Base-by-base conservation (phyloP, 2,888 invertebrate species). In the Philhelius pedissequus region DNA sequence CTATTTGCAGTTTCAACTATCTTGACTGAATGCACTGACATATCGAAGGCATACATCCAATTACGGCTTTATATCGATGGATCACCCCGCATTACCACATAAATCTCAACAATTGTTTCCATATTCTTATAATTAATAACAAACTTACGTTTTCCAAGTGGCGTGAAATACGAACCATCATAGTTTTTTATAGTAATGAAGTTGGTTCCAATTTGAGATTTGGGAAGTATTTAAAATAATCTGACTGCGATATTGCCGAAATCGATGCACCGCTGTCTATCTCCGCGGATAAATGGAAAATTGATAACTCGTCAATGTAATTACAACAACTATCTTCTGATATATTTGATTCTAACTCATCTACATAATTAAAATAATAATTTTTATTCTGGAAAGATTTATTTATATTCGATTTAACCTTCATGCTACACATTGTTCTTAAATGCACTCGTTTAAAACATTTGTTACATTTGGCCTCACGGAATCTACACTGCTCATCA, bases 61-160 rank as follows among this genome's bases (percentile, higher is more conserved):
- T 64, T 32, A 11, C 64, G 35, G n/a, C 32, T 48, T 32, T 35
- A 48, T 32, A 64, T 20, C 18, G 64, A 32, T 7, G 64, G 64
- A 20, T 35, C 45, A 45, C 18, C 62, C 18, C 45, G 25, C 30
- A 30, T 62, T 18, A 62, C 45, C 18, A 20, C 45, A 62, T 45
- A 62, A 11, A 62, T 30, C 11, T 62, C 45, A 13, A 43, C 40
- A 6, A 27, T 40, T 45, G 30, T 11, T 45, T 45, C 62, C n/a
- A 45, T 62, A 45, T 30, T 60, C 9, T 5, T 1, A 40, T 60
- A 40, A 40, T 60, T 60, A 25, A 40, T n/a, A 22, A 40, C 40
- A 22, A 60, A 60, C 40, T 38, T 60, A 60, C 60, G 60, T 60
- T 60, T 60, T n/a, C 22, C 38, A 25, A 40, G 40, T 60, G 60